Evolutionary conservation across 2,797 vertebrate species (phyloP), one percentile per base, ranked within the genome.

Genomic region (Thunnus albacares): DNA sequence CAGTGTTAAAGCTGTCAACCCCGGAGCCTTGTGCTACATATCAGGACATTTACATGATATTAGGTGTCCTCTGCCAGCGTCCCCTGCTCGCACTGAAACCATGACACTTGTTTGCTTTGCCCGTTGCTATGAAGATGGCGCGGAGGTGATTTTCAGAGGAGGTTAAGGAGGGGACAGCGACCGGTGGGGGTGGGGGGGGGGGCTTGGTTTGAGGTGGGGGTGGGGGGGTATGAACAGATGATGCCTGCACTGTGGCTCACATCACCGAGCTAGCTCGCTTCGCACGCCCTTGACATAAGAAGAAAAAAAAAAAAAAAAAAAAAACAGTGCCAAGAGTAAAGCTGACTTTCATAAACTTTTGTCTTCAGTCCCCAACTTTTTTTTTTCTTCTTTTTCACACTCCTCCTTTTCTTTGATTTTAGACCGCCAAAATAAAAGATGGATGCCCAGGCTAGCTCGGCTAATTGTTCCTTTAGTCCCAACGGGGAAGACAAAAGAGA

Each of bases 11-110:
- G 93, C 93, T 92, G 93, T 95, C 93, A 94, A 82, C 93, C 87
- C 87, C 85, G 8, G 77, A 78, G 90, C 88, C 86, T 80, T 85
- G 87, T 87, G 84, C 87, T 77, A 86, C 94, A 94, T 94, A 92
- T 95, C 92, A 89, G 92, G 92, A 94, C 94, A 93, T 96, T 94
- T 94, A 93, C 94, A 95, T 94, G 94, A 92, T 95, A 95, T 95
- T 91, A 83, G 88, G 89, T 96, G 93, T 95, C 94, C 84, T 85
- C 89, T 79, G 74, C 69, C 66, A 71, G 82, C 76, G 47, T 88
- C 90, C 84, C 53, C 72, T 28, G 69, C 91, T 88, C 87, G 69
- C 82, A 18, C 83, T 93, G 90, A 91, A 94, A 95, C 90, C 82
- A 80, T 72, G 79, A 90, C 90, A 87, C 90, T 92, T 95, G 93